Percentiles rank a stretch among this genome's conserved stretches.
Evolutionary conservation across 2,113 vertebrate species (phyloP).

Genomic region (Oryctolagus cuniculus): mOryCun1.1 NC_091447.1:13982001-13982500

Average conservation of each 20-base stretch:
- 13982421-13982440: neutral
- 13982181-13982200: neutral
- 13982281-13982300: neutral
- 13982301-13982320: slow-evolving; percentile 1
- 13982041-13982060: too few relatives aligned
- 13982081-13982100: too few relatives aligned
- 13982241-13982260: neutral
- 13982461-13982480: neutral
- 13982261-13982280: neutral
- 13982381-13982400: neutral
- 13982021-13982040: too few relatives aligned
- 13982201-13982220: neutral
- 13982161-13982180: slow-evolving; percentile 2
- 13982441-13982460: neutral
- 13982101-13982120: too few relatives aligned
- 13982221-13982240: neutral
- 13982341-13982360: neutral
- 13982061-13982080: too few relatives aligned
- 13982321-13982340: neutral
- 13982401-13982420: neutral
- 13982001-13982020: too few relatives aligned
- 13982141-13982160: neutral
- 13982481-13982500: neutral
- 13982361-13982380: neutral
- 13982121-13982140: too few relatives aligned